Conservation (phyloP, 2,113 vertebrate genomes). For the Passer montanus region DNA sequence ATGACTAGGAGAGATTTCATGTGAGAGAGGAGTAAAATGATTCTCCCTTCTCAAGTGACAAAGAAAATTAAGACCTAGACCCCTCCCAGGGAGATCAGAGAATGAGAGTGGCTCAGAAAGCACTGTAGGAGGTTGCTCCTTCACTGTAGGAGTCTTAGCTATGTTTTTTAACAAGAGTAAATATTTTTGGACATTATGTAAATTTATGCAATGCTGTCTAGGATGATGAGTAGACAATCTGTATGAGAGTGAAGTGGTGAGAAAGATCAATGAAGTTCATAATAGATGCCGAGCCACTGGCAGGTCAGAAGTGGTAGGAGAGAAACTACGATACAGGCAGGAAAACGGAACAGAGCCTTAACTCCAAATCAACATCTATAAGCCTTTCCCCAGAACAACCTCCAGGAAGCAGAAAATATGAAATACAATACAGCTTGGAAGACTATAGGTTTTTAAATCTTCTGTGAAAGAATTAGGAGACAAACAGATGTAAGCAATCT, state of each 20-base stretch:
- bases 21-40: background rate
- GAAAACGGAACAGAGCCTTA: background rate
- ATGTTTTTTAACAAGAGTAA: conserved; percentile 1
- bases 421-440: background rate
- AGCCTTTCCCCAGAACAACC: background rate
- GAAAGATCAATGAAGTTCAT: background rate
- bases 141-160: background rate
- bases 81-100: background rate
- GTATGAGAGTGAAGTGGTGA: background rate
- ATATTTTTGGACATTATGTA: conserved; percentile 7
- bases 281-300: background rate
- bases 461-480: background rate
- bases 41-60: background rate
- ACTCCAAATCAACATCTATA: background rate
- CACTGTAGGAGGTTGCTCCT: background rate
- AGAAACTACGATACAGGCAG: background rate
- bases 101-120: background rate
- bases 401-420: background rate
- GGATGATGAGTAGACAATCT: background rate
- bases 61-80: conserved; percentile 22
- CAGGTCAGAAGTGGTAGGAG: background rate
- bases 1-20: background rate
- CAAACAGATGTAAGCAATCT: background rate
- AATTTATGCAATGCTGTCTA: background rate
- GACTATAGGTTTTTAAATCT: background rate